phyloP scores from a whole-genome alignment of 2,888 invertebrate species.

The Sphaeridia pumilis region DNA sequence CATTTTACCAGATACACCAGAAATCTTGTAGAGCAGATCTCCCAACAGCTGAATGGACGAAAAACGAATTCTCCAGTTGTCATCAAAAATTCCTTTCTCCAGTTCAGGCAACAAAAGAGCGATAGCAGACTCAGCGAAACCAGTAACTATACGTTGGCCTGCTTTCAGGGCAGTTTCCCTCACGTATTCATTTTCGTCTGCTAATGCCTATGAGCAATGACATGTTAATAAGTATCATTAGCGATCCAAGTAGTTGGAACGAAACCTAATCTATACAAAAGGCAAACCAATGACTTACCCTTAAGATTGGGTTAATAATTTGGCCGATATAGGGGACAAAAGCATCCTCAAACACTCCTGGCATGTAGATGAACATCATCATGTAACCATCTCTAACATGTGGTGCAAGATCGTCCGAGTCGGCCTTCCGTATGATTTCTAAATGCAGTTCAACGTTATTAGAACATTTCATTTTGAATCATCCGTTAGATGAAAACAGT shows the following conservation, averaged over 20 bases:
- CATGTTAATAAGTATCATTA: no score
- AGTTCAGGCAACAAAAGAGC: constrained; percentile 82
- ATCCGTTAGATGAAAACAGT: not conserved
- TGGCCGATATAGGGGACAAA: constrained; percentile 93
- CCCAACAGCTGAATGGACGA: constrained; percentile 91
- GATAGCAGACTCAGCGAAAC: constrained; percentile 92
- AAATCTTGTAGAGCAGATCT: constrained; percentile 88
- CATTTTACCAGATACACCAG: constrained; percentile 98
- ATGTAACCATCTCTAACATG: constrained; percentile 99
- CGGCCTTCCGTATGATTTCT: constrained; percentile 88
- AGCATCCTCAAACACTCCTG: constrained; percentile 86
- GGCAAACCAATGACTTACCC: constrained; percentile 42
- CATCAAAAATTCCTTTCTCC: constrained; percentile 88
- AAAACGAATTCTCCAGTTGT: constrained; percentile 91
- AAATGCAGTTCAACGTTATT: constrained; percentile 14
- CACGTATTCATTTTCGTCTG: constrained; percentile 98
- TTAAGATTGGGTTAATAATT: constrained; percentile 92
- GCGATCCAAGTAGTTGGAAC: no score
- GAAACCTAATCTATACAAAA: not conserved
- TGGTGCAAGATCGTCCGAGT: constrained; percentile 82
- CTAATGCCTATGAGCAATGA: constrained; percentile 54
- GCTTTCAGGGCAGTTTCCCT: constrained; percentile 93
- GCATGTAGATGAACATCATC: constrained; percentile 99
- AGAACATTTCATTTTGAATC: not conserved
- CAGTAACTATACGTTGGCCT: constrained; percentile 89